A percentile compares a stretch with the other conserved stretches of the same genome.
phyloP scores from a whole-genome alignment of 2,888 invertebrate species.

The Lycia hirtaria region DNA sequence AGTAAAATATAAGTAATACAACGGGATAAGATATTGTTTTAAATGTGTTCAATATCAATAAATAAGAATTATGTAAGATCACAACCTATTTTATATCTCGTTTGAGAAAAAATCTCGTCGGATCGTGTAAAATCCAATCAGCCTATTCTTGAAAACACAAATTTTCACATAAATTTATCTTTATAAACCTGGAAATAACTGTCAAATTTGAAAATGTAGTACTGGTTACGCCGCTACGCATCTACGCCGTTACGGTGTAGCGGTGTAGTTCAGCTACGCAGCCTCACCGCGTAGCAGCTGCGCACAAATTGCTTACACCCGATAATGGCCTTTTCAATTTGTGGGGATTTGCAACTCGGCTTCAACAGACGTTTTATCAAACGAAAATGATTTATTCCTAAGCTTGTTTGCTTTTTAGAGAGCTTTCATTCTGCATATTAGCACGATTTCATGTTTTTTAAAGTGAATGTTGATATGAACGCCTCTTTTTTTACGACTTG shows the following conservation, averaged over 20 bases:
- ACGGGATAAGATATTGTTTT: too few relatives aligned
- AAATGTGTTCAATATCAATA: too few relatives aligned
- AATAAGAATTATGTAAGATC: too few relatives aligned
- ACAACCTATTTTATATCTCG: too few relatives aligned
- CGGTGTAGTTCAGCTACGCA: conserved; percentile 42
- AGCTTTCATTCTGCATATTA: too few relatives aligned
- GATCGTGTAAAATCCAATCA: too few relatives aligned
- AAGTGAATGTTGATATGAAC: too few relatives aligned
- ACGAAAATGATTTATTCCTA: conserved; percentile 37
- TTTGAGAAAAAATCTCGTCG: too few relatives aligned
- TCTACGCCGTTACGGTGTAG: conserved; percentile 11
- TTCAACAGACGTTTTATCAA: conserved; percentile 52
- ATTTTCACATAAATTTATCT: background rate
- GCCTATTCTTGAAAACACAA: background rate
- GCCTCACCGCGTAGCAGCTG: conserved; percentile 75
- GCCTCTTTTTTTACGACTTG: too few relatives aligned
- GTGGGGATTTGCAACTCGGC: conserved; percentile 75
- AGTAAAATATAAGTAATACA: too few relatives aligned
- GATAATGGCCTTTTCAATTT: conserved; percentile 84
- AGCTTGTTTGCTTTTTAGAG: conserved; percentile 5
- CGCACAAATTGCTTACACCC: conserved; percentile 78
- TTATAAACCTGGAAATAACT: background rate
- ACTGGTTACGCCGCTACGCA: background rate
- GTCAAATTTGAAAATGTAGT: background rate
- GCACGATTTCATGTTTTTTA: too few relatives aligned